Conservation (phyloP, 2,888 invertebrate genomes). For the Drosophila monieri region DNA sequence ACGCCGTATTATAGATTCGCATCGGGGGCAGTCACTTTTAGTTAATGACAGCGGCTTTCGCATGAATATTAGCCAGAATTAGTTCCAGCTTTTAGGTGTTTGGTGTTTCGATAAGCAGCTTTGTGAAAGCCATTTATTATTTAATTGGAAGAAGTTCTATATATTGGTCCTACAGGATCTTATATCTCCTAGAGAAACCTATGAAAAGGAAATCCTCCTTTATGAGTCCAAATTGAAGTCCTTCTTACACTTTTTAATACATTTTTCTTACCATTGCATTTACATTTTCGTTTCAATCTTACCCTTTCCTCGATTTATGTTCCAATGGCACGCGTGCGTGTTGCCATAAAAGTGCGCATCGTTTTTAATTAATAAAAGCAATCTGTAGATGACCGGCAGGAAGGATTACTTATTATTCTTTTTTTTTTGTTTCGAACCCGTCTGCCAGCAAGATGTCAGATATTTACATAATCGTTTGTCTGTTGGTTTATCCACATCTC, state of each 20-base stretch:
- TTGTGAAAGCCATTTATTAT: background rate
- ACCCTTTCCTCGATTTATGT: constrained; percentile 2
- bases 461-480: constrained; percentile 69
- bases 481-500: constrained; percentile 53
- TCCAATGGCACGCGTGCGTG: background rate
- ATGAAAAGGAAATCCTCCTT: background rate
- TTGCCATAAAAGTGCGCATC: constrained; percentile 23
- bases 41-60: background rate
- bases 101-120: background rate
- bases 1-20: background rate
- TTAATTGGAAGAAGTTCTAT: background rate
- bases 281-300: constrained; percentile 3
- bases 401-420: constrained; percentile 8
- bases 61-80: background rate
- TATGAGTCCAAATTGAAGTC: background rate
- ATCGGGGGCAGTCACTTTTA: background rate
- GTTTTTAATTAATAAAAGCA: constrained; percentile 54
- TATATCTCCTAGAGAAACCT: too few species aligned
- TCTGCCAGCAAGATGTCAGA: constrained; percentile 43
- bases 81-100: background rate
- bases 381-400: constrained; percentile 31
- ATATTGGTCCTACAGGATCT: too few species aligned
- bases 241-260: background rate
- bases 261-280: background rate
- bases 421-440: background rate